Conservation (phyloP, 2,113 vertebrate species). For the Lampris incognitus region DNA sequence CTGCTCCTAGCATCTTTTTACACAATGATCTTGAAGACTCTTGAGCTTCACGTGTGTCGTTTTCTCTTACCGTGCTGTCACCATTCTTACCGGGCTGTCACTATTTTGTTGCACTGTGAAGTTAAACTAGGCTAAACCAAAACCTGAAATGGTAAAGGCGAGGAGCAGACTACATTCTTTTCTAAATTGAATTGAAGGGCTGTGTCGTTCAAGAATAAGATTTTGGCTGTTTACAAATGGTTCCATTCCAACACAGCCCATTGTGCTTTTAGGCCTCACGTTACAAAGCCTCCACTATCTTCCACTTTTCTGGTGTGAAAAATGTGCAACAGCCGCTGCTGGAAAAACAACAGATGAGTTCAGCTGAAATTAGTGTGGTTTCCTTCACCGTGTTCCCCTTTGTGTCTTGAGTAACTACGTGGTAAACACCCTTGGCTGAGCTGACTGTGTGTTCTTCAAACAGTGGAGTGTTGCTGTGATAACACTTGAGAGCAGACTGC, state of each 20-base stretch:
- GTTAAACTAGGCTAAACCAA: slow-evolving; percentile 4
- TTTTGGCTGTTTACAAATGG: neutral
- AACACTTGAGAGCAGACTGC: slow-evolving; percentile 15
- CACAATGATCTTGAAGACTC: slow-evolving; percentile 15
- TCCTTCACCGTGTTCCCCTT: neutral
- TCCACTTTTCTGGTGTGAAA: slow-evolving; percentile 19
- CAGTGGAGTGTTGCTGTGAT: slow-evolving; percentile 27
- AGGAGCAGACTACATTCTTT: neutral
- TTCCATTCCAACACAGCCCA: neutral
- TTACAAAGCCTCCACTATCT: neutral
- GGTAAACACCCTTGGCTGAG: slow-evolving; percentile 6
- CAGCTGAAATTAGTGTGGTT: neutral
- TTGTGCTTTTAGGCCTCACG: neutral
- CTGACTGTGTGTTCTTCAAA: slow-evolving; percentile 12
- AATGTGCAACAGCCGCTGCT: neutral
- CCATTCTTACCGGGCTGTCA: too few relatives aligned
- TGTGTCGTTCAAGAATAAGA: too few relatives aligned
- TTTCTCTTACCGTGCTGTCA: too few relatives aligned
- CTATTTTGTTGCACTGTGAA: neutral
- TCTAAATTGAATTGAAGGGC: neutral
- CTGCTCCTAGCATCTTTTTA: neutral
- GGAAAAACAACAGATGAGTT: neutral
- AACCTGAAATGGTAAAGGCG: neutral
- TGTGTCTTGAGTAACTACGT: neutral
- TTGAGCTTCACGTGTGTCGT: too few relatives aligned